phyloP scores from a whole-genome alignment of 2,888 invertebrate genomes.

The Dynastes maya region DNA sequence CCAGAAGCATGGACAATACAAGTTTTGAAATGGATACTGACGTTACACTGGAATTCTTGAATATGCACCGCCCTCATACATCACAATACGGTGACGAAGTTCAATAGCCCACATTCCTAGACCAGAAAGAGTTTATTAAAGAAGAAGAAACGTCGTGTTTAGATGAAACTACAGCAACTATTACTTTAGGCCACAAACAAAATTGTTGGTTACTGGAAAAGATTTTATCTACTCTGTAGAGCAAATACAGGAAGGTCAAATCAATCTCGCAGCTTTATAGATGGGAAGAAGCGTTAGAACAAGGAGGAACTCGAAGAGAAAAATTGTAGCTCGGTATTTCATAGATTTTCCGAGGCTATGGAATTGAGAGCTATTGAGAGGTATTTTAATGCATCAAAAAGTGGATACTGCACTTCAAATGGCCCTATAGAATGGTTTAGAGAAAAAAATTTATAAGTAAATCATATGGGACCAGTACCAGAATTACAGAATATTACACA shows the following conservation, averaged over 20 bases:
- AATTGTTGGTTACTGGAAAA: neutral
- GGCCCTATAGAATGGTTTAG: too few species aligned
- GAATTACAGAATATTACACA: too few species aligned
- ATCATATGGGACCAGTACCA: too few species aligned
- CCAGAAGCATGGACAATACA: too few species aligned
- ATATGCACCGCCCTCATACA: neutral
- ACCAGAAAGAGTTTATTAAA: neutral
- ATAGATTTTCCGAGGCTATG: slow-evolving; percentile 7
- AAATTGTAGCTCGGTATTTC: slow-evolving; percentile 12
- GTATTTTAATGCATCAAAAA: too few species aligned
- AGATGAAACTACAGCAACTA: neutral
- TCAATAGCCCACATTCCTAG: neutral
- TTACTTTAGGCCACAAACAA: neutral
- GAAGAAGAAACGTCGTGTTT: neutral
- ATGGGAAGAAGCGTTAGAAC: neutral
- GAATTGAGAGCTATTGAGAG: neutral
- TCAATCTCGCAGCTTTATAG: slow-evolving; percentile 20
- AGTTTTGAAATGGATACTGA: too few species aligned
- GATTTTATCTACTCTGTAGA: neutral
- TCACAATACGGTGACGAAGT: neutral
- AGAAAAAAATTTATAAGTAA: too few species aligned
- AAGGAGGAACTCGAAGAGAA: slow-evolving; percentile 7
- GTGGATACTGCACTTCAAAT: too few species aligned
- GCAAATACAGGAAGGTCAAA: neutral
- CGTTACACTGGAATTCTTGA: too few species aligned